Base-by-base conservation (phyloP, 1,140 invertebrate species). In the Hyposmocoma kahamanoa region DNA sequence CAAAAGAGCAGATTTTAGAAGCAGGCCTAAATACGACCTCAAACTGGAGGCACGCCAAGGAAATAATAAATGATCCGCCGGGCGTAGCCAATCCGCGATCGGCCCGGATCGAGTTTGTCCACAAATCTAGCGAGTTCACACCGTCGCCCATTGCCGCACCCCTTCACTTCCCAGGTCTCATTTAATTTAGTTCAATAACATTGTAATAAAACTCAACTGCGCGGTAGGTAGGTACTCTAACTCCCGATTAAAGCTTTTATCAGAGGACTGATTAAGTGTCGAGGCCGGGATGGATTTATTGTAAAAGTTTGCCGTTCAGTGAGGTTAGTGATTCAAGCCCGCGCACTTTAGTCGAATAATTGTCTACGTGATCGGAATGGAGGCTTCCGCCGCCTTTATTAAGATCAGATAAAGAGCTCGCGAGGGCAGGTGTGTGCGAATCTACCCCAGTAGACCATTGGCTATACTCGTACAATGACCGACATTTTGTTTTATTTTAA, bases 261-360 rank as follows among this genome's bases (percentile, higher is more conserved):
- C 60, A 61, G 52, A 62, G 59, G 67, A 70, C 67, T 82, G 80
- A 82, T 82, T 82, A 84, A 84, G 78, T 82, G 79, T 81, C 73
- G 69, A 72, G 70, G 64, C 62, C 63, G 65, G 66, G 73, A 80
- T 74, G 72, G 73, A 79, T 84, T 82, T 81, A 83, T 78, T 81
- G 67, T 70, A 62, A 70, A 83, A 84, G 79, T 83, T 83, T 53
- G 69, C 64, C 73, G 70, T 76, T 78, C 72, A 56, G 60, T 68
- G 69, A 77, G 73, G 71, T 78, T 79, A 84, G 78, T 82, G 80
- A 84, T 80, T 84, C 76, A 79, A 73, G 70, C 71, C 68, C 67
- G 80, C 76, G 75, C 76, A 72, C 77, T 82, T 80, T 77, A 81
- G 75, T 72, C 71, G 73, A 80, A 83, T 83, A 83, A 84, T 84